These are phyloP conservation scores for Erithacus rubecula DNA, from an alignment of 2,797 vertebrate genomes.

Conservation along the genomic window DNA sequence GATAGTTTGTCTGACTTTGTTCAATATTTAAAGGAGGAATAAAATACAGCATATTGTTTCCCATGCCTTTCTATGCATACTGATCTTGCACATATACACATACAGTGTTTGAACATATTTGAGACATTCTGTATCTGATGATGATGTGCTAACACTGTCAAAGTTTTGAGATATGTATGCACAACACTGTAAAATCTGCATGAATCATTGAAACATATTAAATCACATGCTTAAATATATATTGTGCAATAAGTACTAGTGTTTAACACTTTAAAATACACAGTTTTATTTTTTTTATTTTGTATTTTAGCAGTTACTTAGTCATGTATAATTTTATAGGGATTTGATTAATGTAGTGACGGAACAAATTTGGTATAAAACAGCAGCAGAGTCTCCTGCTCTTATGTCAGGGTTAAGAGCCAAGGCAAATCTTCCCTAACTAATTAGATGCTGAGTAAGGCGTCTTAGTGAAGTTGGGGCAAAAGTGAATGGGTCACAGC, in stretches of 20 bases:
- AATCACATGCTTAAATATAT: neutral
- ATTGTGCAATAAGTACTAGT: neutral
- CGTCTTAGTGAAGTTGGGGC: conserved; percentile 78
- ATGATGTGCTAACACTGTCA: conserved; percentile 8
- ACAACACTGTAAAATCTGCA: conserved; percentile 2
- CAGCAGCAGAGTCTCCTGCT: conserved; percentile 75
- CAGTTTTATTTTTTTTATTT: conserved; percentile 22
- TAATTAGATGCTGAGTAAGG: conserved; percentile 83
- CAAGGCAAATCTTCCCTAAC: conserved; percentile 75
- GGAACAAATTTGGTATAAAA: conserved; percentile 81
- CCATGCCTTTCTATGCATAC: neutral
- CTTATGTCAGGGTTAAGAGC: conserved; percentile 78
- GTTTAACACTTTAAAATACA: neutral
- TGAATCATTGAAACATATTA: neutral
- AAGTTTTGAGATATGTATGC: neutral
- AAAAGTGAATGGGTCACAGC: conserved; percentile 78
- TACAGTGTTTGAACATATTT: neutral
- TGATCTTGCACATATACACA: neutral
- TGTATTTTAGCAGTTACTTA: conserved; percentile 51
- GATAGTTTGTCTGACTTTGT: neutral
- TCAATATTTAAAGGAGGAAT: neutral
- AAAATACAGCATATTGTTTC: neutral
- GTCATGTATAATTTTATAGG: conserved; percentile 53
- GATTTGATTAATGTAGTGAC: conserved; percentile 74
- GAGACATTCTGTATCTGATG: neutral